Percentiles rank a stretch among this genome's conserved stretches.
These are phyloP conservation scores for Stegastes partitus DNA, from an alignment of 2,113 vertebrate species.

Conservation along the genomic window DNA sequence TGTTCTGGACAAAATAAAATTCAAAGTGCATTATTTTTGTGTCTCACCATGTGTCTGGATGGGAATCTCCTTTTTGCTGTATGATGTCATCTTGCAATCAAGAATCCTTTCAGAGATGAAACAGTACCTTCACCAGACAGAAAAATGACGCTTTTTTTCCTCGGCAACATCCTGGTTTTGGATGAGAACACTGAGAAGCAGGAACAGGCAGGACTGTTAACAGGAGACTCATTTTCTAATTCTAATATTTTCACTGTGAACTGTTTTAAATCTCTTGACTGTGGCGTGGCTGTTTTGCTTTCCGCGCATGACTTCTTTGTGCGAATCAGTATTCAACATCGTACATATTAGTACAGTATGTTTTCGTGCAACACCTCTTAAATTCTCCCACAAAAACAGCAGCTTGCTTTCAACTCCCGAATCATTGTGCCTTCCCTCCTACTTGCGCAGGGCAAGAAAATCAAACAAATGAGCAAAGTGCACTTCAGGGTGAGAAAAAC, in stretches of 20 bases:
- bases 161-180: slow-evolving; percentile 22
- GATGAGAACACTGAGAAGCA: slow-evolving; percentile 4
- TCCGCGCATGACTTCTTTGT: not conserved
- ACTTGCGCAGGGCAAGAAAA: slow-evolving; percentile 23
- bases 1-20: not conserved
- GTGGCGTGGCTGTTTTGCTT: not conserved
- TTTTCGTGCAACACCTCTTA: not conserved
- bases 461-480: slow-evolving; percentile 42
- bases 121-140: not conserved
- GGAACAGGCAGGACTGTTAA: slow-evolving; percentile 14
- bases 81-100: not conserved
- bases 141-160: slow-evolving; percentile 9
- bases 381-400: not conserved
- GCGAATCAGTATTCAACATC: not conserved
- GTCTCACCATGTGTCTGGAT: not conserved
- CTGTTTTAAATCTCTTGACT: too few relatives aligned
- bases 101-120: not conserved
- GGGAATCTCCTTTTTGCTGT: not conserved
- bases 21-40: not conserved
- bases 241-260: slow-evolving; percentile 14
- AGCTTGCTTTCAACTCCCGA: not conserved
- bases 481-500: slow-evolving; percentile 18
- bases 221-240: slow-evolving; percentile 7
- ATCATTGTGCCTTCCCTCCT: slow-evolving; percentile 7
- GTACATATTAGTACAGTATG: too few relatives aligned